Evolutionary conservation across 2,113 vertebrate species (phyloP).

Genomic region (Athene noctua): DNA sequence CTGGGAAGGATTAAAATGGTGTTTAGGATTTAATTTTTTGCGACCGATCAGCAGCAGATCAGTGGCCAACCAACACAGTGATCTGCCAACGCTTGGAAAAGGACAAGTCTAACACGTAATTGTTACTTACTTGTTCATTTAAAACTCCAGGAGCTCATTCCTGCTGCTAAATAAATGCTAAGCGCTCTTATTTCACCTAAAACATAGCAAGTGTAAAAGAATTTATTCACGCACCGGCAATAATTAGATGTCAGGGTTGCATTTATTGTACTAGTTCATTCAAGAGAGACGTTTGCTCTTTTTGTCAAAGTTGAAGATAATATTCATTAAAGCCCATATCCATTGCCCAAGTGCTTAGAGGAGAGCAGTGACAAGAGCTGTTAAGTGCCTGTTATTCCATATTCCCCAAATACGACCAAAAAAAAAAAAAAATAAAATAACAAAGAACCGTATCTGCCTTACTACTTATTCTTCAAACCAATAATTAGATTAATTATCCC

Average conservation of each 20-base stretch:
- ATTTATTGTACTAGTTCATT: background rate
- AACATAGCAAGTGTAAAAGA: background rate
- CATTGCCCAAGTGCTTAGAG: background rate
- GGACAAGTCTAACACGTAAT: rapidly evolving
- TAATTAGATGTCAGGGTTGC: background rate
- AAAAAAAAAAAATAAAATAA: too few species aligned
- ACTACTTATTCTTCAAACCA: background rate
- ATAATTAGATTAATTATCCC: slow-evolving; percentile 66
- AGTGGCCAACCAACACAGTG: rapidly evolving
- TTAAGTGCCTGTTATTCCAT: background rate
- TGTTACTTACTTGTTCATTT: background rate
- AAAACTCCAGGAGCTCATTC: background rate
- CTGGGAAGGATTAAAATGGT: background rate
- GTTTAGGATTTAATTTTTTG: background rate
- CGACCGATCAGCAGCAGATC: too few species aligned
- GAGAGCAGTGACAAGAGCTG: background rate
- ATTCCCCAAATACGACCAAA: background rate
- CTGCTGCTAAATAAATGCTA: background rate
- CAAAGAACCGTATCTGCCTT: background rate
- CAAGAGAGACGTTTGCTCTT: background rate
- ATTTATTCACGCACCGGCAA: background rate
- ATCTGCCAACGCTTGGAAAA: too few species aligned
- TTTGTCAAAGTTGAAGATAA: background rate
- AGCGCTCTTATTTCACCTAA: background rate
- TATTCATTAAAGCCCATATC: background rate